phyloP scores from a whole-genome alignment of 2,888 invertebrate species.

The Protonemura montana region DNA sequence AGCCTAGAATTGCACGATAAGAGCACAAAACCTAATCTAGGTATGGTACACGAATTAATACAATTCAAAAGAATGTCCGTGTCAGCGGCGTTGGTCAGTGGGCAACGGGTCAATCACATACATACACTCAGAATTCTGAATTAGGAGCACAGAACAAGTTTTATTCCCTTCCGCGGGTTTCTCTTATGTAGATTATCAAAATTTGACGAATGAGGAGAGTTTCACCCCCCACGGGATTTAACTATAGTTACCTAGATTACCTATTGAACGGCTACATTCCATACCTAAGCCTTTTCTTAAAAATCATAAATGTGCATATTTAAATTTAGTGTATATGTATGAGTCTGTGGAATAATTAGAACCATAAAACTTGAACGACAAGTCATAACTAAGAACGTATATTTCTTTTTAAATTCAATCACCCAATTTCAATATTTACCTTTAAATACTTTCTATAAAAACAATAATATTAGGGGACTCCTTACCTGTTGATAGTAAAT shows the following conservation, averaged over 20 bases:
- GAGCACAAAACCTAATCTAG: no score
- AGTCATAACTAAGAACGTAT: no score
- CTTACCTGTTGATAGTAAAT: not conserved
- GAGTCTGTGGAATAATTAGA: no score
- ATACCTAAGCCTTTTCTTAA: no score
- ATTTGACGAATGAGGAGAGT: not conserved
- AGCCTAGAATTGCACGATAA: not conserved
- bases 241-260: not conserved
- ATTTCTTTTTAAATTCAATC: no score
- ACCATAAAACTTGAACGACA: no score
- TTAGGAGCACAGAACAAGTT: not conserved
- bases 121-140: not conserved
- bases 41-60: no score
- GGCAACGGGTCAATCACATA: not conserved
- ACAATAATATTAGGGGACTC: not conserved
- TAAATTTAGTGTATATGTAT: no score
- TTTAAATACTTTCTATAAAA: not conserved
- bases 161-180: not conserved
- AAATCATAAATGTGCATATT: no score
- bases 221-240: not conserved
- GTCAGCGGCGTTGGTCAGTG: not conserved
- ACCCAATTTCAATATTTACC: no score
- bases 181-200: conserved; percentile 7
- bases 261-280: not conserved
- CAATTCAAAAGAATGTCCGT: not conserved